Base-by-base conservation (phyloP, 2,113 vertebrate species). In the Nerophis lumbriciformis region DNA sequence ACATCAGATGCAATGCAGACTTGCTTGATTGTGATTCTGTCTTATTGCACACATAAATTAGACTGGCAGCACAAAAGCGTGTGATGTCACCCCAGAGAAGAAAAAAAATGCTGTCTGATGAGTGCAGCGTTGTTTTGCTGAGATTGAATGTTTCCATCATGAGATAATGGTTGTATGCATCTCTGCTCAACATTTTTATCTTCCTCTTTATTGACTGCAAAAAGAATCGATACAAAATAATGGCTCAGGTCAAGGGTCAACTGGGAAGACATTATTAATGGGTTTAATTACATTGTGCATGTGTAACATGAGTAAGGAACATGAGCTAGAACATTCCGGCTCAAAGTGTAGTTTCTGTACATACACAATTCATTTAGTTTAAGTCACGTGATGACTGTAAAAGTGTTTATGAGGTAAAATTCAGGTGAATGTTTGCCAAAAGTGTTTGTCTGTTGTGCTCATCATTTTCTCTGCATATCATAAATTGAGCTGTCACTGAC, bases 21-120 rank as follows among this genome's bases (percentile, higher is more conserved):
- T 28, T 5, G 48, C 64, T 65, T 15, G n/a, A 66, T 57, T 68
- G 56, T 52, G 68, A 80, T 15, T 42, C 53, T 54, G 38, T 71
- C 51, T 80, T 83, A 78, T 78, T 83, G 44, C 67, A 28, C 13
- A 60, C 53, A 80, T 80, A 61, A 79, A 76, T 81, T 75, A 66
- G 65, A 50, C 12, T 9, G 16, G 57, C 55, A 5, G 60, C 59
- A 7, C 9, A 13, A 59, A 63, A 71, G 66, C 55, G 36, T 39
- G 66, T 78, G 68, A 75, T 51, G 28, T 64, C 36, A 5, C 65
- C 54, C 60, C 10, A 6, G 73, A 73, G 77, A 79, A 44, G 73
- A 59, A 51, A 77, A 63, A 69, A 44, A 69, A 69, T 56, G 56
- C 59, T 8, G 39, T 54, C 52, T 52, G 75, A 66, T 69, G 60